A percentile compares a stretch with the other conserved stretches of the same genome.
These are phyloP conservation scores for Calameuta filiformis DNA, from an alignment of 2,888 invertebrate species.

Conservation along the genomic window DNA sequence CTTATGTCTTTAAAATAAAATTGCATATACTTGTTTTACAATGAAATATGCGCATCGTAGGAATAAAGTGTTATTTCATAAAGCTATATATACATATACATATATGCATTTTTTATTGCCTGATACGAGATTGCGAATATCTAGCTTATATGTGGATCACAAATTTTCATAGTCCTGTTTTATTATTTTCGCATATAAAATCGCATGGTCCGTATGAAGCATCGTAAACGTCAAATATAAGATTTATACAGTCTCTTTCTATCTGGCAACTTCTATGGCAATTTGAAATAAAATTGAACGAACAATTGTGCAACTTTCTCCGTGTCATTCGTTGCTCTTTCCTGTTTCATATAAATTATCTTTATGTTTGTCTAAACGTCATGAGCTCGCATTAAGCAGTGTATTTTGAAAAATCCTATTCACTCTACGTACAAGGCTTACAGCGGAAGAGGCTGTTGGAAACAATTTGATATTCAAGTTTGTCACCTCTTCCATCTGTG, in stretches of 20 bases:
- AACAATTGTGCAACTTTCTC: too few relatives aligned
- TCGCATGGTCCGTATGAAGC: not conserved
- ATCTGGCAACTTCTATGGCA: not conserved
- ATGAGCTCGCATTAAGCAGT: not conserved
- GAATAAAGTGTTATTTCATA: not conserved
- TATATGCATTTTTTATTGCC: too few relatives aligned
- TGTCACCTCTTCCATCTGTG: not conserved
- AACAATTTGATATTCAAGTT: not conserved
- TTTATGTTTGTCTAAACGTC: not conserved
- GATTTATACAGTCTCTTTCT: not conserved
- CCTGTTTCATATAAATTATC: not conserved
- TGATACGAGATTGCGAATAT: not conserved
- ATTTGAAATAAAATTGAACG: not conserved
- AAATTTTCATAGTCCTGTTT: not conserved
- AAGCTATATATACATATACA: not conserved
- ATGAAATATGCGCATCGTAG: not conserved
- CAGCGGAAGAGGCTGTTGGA: not conserved
- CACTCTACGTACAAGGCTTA: not conserved
- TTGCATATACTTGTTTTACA: not conserved
- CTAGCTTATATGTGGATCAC: not conserved
- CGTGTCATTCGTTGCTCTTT: not conserved
- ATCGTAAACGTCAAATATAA: not conserved
- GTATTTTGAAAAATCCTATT: not conserved
- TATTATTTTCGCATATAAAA: not conserved
- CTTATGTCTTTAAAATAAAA: not conserved